A percentile compares a stretch with the other conserved stretches of the same genome.
Conservation (phyloP, 2,888 invertebrate genomes). For the Catocala nupta region DNA sequence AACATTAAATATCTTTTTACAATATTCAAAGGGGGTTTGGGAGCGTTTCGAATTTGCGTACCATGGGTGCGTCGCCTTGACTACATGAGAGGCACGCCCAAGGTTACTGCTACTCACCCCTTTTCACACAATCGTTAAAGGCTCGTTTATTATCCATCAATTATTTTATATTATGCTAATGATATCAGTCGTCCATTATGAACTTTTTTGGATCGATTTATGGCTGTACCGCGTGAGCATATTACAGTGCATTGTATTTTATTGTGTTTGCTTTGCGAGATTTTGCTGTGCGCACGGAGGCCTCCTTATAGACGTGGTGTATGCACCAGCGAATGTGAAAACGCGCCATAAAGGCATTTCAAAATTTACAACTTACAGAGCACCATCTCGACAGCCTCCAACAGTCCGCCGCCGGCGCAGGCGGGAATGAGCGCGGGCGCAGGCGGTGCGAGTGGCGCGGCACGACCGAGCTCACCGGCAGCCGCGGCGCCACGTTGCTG, state of each 20-base stretch:
- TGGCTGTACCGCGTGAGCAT: slow-evolving; percentile 65
- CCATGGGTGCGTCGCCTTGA: slow-evolving; percentile 57
- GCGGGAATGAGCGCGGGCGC: slow-evolving; percentile 87
- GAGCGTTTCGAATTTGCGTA: slow-evolving; percentile 73
- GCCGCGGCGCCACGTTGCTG: slow-evolving; percentile 91
- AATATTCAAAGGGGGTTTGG: slow-evolving; percentile 60
- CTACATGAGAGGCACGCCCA: slow-evolving; percentile 75
- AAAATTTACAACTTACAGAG: slow-evolving; percentile 88
- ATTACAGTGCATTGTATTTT: slow-evolving; percentile 51
- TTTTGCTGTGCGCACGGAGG: slow-evolving; percentile 78
- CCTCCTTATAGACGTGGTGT: slow-evolving; percentile 65
- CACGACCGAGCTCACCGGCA: slow-evolving; percentile 84
- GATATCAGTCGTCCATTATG: slow-evolving; percentile 49
- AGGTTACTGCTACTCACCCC: slow-evolving; percentile 66
- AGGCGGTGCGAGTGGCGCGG: slow-evolving; percentile 83
- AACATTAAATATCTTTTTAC: slow-evolving; percentile 56
- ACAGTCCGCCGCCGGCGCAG: slow-evolving; percentile 90
- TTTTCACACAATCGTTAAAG: slow-evolving; percentile 78
- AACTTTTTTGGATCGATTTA: slow-evolving; percentile 44
- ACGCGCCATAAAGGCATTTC: slow-evolving; percentile 86
- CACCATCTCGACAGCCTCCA: slow-evolving; percentile 91
- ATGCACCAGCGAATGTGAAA: slow-evolving; percentile 81
- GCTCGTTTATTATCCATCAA: slow-evolving; percentile 78
- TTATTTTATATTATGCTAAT: slow-evolving; percentile 63
- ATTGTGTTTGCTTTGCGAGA: slow-evolving; percentile 64